Conservation (phyloP, 2,888 invertebrate species). For the Pristionchus arcanus region DNA sequence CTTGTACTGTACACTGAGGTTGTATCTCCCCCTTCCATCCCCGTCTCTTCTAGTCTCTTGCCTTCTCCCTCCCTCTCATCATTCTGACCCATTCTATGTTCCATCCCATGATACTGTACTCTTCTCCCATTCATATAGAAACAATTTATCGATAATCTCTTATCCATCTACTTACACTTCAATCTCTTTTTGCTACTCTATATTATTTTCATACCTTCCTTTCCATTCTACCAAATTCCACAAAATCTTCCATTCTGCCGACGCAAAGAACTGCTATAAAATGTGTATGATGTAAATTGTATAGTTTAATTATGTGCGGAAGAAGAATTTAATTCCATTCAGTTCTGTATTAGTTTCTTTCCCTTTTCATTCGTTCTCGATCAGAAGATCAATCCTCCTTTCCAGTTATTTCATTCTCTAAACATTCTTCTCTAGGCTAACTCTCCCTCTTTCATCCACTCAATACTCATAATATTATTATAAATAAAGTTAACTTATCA, state of each 20-base stretch:
- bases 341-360: background rate
- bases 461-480: conserved; percentile 45
- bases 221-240: background rate
- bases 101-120: background rate
- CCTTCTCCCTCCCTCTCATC: background rate
- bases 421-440: conserved; percentile 11
- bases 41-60: conserved; percentile 37
- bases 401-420: background rate
- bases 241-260: background rate
- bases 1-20: conserved; percentile 47
- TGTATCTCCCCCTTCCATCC: conserved; percentile 9
- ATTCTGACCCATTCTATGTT: conserved; percentile 8
- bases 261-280: conserved; percentile 19
- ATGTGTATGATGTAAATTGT: conserved; percentile 18
- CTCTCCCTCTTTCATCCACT: background rate
- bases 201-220: conserved; percentile 7
- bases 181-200: background rate
- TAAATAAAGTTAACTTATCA: conserved; percentile 24
- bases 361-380: background rate
- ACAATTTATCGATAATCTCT: background rate
- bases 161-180: background rate
- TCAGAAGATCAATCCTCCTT: conserved; percentile 1
- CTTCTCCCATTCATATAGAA: background rate
- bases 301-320: conserved; percentile 13
- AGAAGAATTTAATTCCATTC: background rate